A percentile compares a stretch with the other conserved stretches of the same genome.
These are phyloP conservation scores for Cynodonichthys magdalenae DNA, from an alignment of 2,797 vertebrate species.

Conservation along the genomic window DNA sequence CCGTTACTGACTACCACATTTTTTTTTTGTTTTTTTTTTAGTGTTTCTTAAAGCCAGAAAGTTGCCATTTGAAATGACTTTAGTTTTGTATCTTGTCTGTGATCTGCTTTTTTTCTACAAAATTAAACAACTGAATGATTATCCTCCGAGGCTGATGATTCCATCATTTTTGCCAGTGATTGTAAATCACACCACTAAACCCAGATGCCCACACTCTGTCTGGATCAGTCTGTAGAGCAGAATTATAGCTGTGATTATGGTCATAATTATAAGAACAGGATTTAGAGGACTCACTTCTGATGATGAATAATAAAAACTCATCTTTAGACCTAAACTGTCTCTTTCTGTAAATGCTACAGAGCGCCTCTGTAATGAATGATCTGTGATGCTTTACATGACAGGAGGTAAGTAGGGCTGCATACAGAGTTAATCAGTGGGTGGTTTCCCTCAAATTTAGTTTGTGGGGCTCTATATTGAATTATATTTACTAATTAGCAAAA, in stretches of 20 bases:
- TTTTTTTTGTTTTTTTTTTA: no score
- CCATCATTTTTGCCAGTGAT: no score
- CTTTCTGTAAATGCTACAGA: constrained; percentile 17
- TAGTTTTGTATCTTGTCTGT: no score
- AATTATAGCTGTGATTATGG: constrained; percentile 46
- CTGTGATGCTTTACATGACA: constrained; percentile 47
- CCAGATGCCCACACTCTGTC: constrained; percentile 41
- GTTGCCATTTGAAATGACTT: no score
- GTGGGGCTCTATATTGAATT: constrained; percentile 35
- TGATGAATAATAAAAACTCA: constrained; percentile 59
- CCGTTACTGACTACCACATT: no score
- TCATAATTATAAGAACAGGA: constrained; percentile 56
- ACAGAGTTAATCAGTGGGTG: constrained; percentile 34
- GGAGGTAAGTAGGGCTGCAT: constrained; percentile 13
- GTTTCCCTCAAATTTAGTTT: constrained; percentile 37
- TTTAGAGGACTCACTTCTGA: constrained; percentile 43
- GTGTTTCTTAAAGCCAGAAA: no score
- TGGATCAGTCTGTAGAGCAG: constrained; percentile 31
- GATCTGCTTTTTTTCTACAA: no score
- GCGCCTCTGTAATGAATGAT: constrained; percentile 41
- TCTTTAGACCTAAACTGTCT: constrained; percentile 44
- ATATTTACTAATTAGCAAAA: constrained; percentile 4
- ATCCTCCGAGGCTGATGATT: no score
- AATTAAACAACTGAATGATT: no score
- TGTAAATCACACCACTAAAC: constrained; percentile 22